Conservation (phyloP, 2,888 invertebrate species). For the Halictus quadricinctus region DNA sequence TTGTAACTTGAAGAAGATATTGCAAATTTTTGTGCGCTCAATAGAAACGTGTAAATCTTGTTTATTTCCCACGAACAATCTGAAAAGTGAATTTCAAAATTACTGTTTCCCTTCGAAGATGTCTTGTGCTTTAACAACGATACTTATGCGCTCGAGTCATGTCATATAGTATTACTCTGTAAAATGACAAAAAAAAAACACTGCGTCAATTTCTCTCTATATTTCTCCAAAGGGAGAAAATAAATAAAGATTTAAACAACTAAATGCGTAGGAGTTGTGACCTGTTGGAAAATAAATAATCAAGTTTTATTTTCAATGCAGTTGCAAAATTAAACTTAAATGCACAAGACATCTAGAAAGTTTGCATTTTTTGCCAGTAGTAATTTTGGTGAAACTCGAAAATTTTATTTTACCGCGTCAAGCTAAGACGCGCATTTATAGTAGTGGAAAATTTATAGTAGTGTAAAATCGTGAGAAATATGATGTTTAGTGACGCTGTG, state of each 20-base stretch:
- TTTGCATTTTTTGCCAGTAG: neutral
- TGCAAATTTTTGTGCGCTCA: neutral
- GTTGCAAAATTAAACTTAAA: too few relatives aligned
- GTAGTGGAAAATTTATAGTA: too few relatives aligned
- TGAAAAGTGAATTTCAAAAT: neutral
- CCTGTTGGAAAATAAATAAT: too few relatives aligned
- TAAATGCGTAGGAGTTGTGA: too few relatives aligned
- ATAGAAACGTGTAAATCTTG: neutral
- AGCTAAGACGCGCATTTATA: too few relatives aligned
- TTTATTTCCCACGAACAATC: neutral
- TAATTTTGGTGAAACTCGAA: neutral
- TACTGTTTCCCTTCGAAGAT: neutral
- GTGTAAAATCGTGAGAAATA: neutral
- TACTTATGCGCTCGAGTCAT: neutral
- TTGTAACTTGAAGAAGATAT: neutral
- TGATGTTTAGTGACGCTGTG: slow-evolving; percentile 7
- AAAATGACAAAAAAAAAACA: neutral
- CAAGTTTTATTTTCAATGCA: too few relatives aligned
- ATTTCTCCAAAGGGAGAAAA: too few relatives aligned
- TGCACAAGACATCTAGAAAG: neutral
- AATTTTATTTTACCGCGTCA: neutral
- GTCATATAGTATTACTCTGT: too few relatives aligned
- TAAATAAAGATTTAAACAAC: too few relatives aligned
- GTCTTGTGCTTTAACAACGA: neutral
- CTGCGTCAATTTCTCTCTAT: too few relatives aligned